Conservation (phyloP, 2,113 vertebrate genomes). For the Trinectes maculatus region DNA sequence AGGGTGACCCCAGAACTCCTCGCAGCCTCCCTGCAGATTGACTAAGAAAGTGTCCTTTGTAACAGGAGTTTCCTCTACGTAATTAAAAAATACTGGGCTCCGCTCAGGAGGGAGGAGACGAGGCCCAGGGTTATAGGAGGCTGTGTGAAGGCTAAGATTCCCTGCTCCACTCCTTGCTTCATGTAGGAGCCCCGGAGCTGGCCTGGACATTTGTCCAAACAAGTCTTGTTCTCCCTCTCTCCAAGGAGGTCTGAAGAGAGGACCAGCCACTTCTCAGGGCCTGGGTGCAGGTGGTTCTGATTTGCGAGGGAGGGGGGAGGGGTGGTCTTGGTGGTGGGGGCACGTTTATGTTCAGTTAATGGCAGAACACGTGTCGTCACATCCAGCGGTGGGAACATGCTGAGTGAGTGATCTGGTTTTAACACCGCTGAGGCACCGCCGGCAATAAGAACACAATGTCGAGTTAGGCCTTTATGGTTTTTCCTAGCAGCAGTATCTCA, state of each 20-base stretch:
- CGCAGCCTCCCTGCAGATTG: slow-evolving; percentile 60
- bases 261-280: slow-evolving; percentile 65
- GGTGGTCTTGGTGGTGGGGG: no score
- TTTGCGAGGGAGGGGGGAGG: slow-evolving; percentile 54
- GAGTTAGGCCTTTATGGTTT: slow-evolving; percentile 55
- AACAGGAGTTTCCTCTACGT: slow-evolving; percentile 80
- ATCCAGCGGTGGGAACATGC: slow-evolving; percentile 71
- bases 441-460: slow-evolving; percentile 49
- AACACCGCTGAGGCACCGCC: slow-evolving; percentile 55
- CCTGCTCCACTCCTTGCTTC: slow-evolving; percentile 57
- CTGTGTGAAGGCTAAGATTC: slow-evolving; percentile 61
- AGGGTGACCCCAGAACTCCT: slow-evolving; percentile 53
- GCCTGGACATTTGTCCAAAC: slow-evolving; percentile 72
- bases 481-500: slow-evolving; percentile 1
- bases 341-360: slow-evolving; percentile 77
- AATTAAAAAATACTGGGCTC: slow-evolving; percentile 78
- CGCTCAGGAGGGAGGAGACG: slow-evolving; percentile 57
- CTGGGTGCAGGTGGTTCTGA: slow-evolving; percentile 77
- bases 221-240: slow-evolving; percentile 61
- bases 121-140: slow-evolving; percentile 49
- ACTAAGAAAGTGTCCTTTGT: slow-evolving; percentile 78
- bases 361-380: slow-evolving; percentile 71
- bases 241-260: slow-evolving; percentile 64
- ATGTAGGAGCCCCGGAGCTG: slow-evolving; percentile 60
- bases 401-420: slow-evolving; percentile 73